Evolutionary conservation across 2,113 vertebrate genomes (phyloP), one percentile per base, ranked within the genome.

Genomic region (Myotis brandtii): DNA sequence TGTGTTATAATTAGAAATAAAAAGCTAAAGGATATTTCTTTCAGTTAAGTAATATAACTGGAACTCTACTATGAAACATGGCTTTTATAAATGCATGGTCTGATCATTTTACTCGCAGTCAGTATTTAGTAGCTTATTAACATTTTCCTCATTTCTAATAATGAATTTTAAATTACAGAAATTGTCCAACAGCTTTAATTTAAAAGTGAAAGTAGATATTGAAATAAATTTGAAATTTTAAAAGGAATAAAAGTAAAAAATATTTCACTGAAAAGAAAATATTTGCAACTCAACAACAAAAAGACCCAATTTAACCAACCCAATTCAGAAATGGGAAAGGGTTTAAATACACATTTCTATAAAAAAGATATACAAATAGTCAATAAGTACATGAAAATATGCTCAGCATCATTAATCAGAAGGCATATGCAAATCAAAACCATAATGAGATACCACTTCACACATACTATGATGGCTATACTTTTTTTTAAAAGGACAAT

Each of bases 201-300:
- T 85, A 90, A 97, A 91, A 97, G 94, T 89, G 86, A 94, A 85
- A 85, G 77, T 91, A 96, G 25, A 59, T 93, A 56, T 14, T 17
- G 87, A 98, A 98, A 98, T 98, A 98, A 98, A 98, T 98, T 98
- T 98, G 96, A 96, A 98, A 98, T 98, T 98, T 97, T 77, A 52
- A 92, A 93, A 96, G 70, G 67, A 85, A 75, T 48, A 76, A 92
- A 87, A 91, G 32, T 88, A 10, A 34, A 87, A 93, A 69, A 91
- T 11, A 96, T 54, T 9, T 9, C 17, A 93, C 21, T 82, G 50
- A 94, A 85, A 67, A 93, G 37, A 93, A 83, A 91, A 82, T 59
- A 85, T 43, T 40, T 88, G 23, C 17, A 91, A 84, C 17, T 70
- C 56, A 92, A 50, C 27, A 80, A 95, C 46, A 84, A 85, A 93